Evolutionary conservation across 2,888 invertebrate genomes (phyloP), one percentile per base, ranked within the genome.

Genomic region (Lepidochrysops patricia): DNA sequence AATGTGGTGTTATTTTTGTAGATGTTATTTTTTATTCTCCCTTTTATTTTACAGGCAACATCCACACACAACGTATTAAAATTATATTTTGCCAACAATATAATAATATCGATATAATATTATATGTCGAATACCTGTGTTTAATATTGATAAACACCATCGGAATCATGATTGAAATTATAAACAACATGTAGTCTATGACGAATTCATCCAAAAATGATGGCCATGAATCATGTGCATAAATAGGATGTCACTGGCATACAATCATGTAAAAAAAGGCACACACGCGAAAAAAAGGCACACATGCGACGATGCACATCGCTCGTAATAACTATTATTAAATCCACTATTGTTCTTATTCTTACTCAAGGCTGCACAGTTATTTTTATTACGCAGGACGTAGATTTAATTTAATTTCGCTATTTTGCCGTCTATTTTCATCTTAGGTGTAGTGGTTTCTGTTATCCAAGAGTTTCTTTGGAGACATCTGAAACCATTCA

Each of bases 361-460:
- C 19, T 43, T 9, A 7, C 29, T 19, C 29, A 54, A 54, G 54
- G 29, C 7, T 32, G 54, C 15, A 12, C 1, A 27, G 12, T 9
- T 5, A 13, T 37, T 37, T 37, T 15, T 37, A 37, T 43, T 15
- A 75, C 73, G 74, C 73, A 71, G 73, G 68, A 75, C 76, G 76
- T 76, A 75, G 77, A 77, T 78, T 85, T 80, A 88, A 75, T 86
- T 84, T 81, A 89, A 83, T 83, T 86, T 89, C 70, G 79, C 83
- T 76, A 89, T 76, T 83, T 89, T 89, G 12, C 89, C 89, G 58
- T 89, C 88, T 61, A 89, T 71, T 72, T 84, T 89, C 49, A 85
- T 70, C 72, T 82, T 88, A 4, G 77, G 74, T 43, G 88, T 87
- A 7, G 88, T 84, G 13, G 76, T 81, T 67, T 80, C 77, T 35